Conservation (phyloP, 2,113 vertebrate species). For the Cryptotis parvus region DNA sequence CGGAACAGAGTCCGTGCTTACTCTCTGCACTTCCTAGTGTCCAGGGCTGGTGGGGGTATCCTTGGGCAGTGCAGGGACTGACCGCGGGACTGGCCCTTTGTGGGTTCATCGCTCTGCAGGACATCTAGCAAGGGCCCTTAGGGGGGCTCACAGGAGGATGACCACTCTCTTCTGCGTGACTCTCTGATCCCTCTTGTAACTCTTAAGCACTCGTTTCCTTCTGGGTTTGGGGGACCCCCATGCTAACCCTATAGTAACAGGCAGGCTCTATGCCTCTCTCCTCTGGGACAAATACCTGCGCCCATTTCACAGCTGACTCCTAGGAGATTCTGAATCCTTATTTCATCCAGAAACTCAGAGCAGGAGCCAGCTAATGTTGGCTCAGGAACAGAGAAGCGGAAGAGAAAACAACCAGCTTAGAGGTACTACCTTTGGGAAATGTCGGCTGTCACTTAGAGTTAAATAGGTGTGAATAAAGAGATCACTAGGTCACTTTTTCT, state of each 20-base stretch:
- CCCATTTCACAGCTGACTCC: not conserved
- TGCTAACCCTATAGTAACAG: not conserved
- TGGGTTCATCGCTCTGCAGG: not conserved
- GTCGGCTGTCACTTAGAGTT: not conserved
- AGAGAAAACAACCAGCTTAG: too few species aligned
- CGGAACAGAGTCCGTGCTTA: not conserved
- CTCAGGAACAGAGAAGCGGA: not conserved
- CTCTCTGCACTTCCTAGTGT: not conserved
- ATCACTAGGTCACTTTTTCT: too few species aligned
- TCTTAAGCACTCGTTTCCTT: accelerated
- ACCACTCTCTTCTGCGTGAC: not conserved
- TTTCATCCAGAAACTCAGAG: not conserved
- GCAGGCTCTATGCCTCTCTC: not conserved
- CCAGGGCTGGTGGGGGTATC: not conserved
- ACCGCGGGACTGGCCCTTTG: not conserved
- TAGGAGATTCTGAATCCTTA: not conserved
- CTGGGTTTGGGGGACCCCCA: not conserved
- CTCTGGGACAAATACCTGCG: not conserved
- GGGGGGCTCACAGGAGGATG: not conserved
- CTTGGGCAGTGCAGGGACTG: not conserved
- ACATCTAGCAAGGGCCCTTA: not conserved
- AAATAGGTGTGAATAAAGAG: not conserved
- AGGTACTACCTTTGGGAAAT: too few species aligned
- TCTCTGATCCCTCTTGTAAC: not conserved
- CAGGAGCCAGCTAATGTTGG: too few species aligned